Percentiles rank a stretch among this genome's conserved stretches.
Evolutionary conservation across 2,888 invertebrate genomes (phyloP).

Genomic region (Serripes groenlandicus): DNA sequence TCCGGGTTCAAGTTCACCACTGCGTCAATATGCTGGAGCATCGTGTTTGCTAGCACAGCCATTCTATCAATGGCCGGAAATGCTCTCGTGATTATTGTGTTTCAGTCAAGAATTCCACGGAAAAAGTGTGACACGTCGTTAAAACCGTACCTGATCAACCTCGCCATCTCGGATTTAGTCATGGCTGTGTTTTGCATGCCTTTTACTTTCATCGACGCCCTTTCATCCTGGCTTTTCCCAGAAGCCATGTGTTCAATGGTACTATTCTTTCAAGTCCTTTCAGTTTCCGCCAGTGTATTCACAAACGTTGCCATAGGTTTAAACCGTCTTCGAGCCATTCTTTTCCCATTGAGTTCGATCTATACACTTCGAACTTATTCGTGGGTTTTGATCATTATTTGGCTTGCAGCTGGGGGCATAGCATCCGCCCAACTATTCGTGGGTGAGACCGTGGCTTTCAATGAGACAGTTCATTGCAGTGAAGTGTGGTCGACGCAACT

Average conservation of each 20-base stretch:
- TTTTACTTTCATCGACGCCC: constrained; percentile 90
- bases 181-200: constrained; percentile 97
- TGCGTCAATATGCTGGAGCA: constrained; percentile 21
- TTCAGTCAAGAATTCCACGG: constrained; percentile 64
- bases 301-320: constrained; percentile 87
- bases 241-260: constrained; percentile 87
- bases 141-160: constrained; percentile 91
- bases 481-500: constrained; percentile 69
- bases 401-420: constrained; percentile 85
- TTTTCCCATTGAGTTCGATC: constrained; percentile 85
- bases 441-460: constrained; percentile 66
- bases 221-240: constrained; percentile 87
- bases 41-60: constrained; percentile 81
- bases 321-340: constrained; percentile 86
- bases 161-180: constrained; percentile 95
- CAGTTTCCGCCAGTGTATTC: constrained; percentile 87
- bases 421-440: constrained; percentile 86
- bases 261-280: constrained; percentile 87
- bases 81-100: constrained; percentile 87
- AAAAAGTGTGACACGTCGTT: constrained; percentile 77
- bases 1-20: constrained; percentile 5
- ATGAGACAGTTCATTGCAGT: constrained; percentile 73
- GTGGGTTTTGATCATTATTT: constrained; percentile 86
- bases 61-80: constrained; percentile 87
- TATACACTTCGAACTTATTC: constrained; percentile 86